Conservation (phyloP, 2,888 invertebrate genomes). For the Ectropis crepuscularia region DNA sequence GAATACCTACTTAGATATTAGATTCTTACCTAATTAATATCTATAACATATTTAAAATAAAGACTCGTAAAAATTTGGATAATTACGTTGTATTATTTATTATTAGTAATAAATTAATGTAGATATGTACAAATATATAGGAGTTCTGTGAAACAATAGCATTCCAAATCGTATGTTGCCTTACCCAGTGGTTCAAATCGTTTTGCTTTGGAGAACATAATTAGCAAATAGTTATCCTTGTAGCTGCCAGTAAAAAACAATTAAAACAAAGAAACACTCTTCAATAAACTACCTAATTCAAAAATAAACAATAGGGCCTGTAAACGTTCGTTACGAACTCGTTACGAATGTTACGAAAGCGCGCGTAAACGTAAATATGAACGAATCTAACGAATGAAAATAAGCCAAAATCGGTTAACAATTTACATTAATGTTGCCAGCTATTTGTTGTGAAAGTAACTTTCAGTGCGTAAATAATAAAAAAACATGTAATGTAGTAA, state of each 20-base stretch:
- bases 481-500: too few species aligned
- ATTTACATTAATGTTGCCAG: too few species aligned
- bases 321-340: conserved; percentile 23
- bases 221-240: conserved; percentile 26
- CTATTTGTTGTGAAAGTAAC: too few species aligned
- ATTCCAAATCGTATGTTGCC: conserved; percentile 28
- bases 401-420: too few species aligned
- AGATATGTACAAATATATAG: too few species aligned
- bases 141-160: conserved; percentile 1
- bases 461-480: too few species aligned
- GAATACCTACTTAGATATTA: neutral
- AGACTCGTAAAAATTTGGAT: too few species aligned
- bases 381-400: conserved; percentile 3
- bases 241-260: neutral
- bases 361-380: conserved; percentile 43
- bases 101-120: too few species aligned
- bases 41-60: too few species aligned
- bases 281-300: conserved; percentile 9
- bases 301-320: conserved; percentile 20
- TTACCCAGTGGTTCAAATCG: conserved; percentile 74
- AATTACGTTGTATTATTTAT: neutral
- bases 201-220: conserved; percentile 80
- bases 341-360: conserved; percentile 34
- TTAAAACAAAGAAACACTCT: conserved; percentile 5
- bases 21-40: too few species aligned